These are phyloP conservation scores for Corythornis cristatus DNA, from an alignment of 2,113 vertebrate genomes.

Conservation along the genomic window DNA sequence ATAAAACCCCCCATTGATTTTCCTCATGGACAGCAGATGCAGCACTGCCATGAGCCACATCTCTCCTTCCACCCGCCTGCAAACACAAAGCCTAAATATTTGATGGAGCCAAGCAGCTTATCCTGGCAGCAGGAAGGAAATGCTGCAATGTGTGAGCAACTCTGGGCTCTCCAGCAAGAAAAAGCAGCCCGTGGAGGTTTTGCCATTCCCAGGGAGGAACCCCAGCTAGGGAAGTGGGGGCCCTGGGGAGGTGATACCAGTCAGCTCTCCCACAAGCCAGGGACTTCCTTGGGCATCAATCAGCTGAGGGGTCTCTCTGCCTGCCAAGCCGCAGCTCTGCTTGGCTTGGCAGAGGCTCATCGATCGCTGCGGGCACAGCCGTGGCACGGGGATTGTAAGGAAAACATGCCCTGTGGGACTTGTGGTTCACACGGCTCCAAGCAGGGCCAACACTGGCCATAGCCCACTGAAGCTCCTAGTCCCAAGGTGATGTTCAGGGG, in stretches of 20 bases:
- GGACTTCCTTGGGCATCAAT: not conserved
- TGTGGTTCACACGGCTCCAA: not conserved
- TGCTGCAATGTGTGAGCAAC: fast-evolving
- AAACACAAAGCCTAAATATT: not conserved
- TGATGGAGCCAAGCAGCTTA: not conserved
- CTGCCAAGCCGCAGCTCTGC: constrained; percentile 39
- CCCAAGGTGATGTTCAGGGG: not conserved
- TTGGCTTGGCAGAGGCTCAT: not conserved
- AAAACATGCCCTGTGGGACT: not conserved
- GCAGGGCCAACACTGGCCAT: fast-evolving
- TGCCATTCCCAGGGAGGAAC: fast-evolving
- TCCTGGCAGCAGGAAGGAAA: not conserved
- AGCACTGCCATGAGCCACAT: not conserved
- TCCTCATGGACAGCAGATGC: not conserved
- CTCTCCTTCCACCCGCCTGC: not conserved
- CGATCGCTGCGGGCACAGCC: not conserved
- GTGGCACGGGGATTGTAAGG: not conserved
- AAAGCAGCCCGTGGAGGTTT: not conserved
- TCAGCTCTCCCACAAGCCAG: fast-evolving
- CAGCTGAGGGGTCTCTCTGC: not conserved
- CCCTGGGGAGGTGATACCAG: fast-evolving
- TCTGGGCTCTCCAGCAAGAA: not conserved
- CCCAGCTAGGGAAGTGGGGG: not conserved
- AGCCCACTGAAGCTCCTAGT: not conserved
- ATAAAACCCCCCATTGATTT: not conserved